Base-by-base conservation (phyloP, 2,888 invertebrate genomes). In the Reticulitermes lucifugus region DNA sequence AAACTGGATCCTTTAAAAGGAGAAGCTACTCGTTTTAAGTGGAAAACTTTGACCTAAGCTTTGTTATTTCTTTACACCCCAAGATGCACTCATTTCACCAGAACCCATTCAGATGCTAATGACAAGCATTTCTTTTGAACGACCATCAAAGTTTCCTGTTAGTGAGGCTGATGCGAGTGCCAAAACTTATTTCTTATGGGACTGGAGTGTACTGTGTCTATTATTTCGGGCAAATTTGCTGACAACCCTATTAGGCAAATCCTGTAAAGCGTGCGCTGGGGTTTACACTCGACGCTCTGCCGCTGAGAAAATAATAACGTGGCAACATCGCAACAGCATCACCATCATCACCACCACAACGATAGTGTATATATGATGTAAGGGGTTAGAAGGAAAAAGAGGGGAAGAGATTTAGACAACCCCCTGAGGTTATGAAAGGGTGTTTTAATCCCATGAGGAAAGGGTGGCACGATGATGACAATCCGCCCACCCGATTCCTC, bases 211-310 rank as follows among this genome's bases (percentile, higher is more conserved):
- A 80, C 35, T 29, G 3, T 60, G 55, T 25, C 85, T 85, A 85
- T 86, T 86, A 86, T 86, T 86, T 85, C 86, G 81, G 83, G 85
- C 85, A 85, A 86, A 86, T 86, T 86, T 86, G 83, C 85, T 86
- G 86, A 85, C 86, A 86, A 86, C 86, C 83, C 85, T 86, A 86
- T 86, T 86, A 86, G 80, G 86, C 83, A 86, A 86, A 86, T 86
- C 85, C 85, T 85, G 83, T 83, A 83, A 86, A 83, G 65, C 79
- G 84, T 60, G 55, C 41, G 83, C 29, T 43, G 83, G 85, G 75
- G 77, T 70, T 73, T 29, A 79, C 79, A 25, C 55, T 65, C 60
- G 14, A 55, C 55, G 55, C 18, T 65, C 65, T 25, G 12, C 59
- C 35, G 79, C 55, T 46, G 60, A 71, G 85, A 71, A 71, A 82